Evolutionary conservation across 64 coral and sea anemone genomes (phyloP), one percentile per base, ranked within the genome.

Genomic region (Porites australiensis): DNA sequence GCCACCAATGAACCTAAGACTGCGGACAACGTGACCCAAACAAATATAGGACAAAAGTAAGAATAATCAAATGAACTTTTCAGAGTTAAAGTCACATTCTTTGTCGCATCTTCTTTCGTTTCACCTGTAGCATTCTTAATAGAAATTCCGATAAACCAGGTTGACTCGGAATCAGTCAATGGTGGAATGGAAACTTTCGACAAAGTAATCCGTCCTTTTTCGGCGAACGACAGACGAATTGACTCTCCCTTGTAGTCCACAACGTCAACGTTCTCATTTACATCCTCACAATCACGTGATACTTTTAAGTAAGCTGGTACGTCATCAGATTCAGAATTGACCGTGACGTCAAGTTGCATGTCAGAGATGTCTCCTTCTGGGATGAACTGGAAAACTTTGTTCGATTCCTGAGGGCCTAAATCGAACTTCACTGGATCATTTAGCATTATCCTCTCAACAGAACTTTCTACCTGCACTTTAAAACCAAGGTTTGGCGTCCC

Each of bases 111-210:
- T 74, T 18, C 59, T 45, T 4, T 6, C 4, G 8, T 64, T 51
- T 86, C 45, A n/a, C 66, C 47, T 44, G 11, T 6, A 0, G 72
- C 64, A 6, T 77, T 77, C n/a, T 77, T 89, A 22, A 86, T 7
- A 11, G 86, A 74, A 67, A 92, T 54, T 44, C 90, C 90, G 68
- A 92, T 87, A 23, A 87, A 92, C 64, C 86, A 92, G 75, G 70
- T 86, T 15, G 90, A 68, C 0, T 62, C 68, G 63, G 82, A 50
- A 49, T 86, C 72, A 12, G 6, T 69, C 71, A 92, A 45, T 8
- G 90, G 86, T 4, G 90, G 77, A 61, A 45, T 61, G 23, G 10
- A 19, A 15, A 86, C 70, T 46, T 60, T 58, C 44, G 90, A 77
- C 58, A 92, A 75, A 44, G 90, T 92, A 18, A 92, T 66, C 13